A percentile compares a stretch with the other conserved stretches of the same genome.
phyloP scores from a whole-genome alignment of 2,113 vertebrate genomes.

The Helogale parvula region DNA sequence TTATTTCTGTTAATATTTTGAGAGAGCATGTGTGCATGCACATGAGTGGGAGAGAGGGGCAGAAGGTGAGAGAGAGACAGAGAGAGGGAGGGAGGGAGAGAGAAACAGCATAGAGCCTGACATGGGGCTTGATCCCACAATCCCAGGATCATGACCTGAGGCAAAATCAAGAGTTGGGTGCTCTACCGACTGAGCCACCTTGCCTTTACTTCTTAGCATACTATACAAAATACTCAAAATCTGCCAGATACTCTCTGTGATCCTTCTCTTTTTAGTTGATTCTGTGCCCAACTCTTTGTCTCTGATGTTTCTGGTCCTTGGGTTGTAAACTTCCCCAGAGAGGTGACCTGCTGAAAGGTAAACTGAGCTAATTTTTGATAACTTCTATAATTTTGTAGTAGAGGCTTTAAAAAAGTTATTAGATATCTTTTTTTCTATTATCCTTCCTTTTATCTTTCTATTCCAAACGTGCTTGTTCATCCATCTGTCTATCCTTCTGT shows the following conservation, averaged over 20 bases:
- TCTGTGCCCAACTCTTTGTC: not conserved
- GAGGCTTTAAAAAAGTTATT: conserved; percentile 24
- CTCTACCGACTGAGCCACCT: not conserved
- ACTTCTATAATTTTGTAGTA: not conserved
- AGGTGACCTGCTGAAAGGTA: not conserved
- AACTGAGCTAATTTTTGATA: not conserved
- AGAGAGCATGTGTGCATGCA: no score
- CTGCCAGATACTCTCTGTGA: not conserved
- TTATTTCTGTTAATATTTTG: not conserved
- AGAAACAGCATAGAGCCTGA: no score
- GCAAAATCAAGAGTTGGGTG: no score
- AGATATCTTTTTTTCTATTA: not conserved
- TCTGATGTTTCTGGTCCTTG: not conserved
- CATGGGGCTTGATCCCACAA: no score
- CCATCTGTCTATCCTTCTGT: not conserved
- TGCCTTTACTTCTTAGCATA: not conserved
- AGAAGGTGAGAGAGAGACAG: no score
- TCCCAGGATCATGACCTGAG: no score
- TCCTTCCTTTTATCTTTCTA: not conserved
- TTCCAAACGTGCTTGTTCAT: not conserved
- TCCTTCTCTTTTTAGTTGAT: not conserved
- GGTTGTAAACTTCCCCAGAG: not conserved
- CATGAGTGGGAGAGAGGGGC: no score
- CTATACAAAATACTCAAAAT: not conserved
- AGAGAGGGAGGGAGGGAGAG: no score